These are phyloP conservation scores for Eptesicus fuscus DNA, from an alignment of 2,113 vertebrate species.

Conservation along the genomic window DNA sequence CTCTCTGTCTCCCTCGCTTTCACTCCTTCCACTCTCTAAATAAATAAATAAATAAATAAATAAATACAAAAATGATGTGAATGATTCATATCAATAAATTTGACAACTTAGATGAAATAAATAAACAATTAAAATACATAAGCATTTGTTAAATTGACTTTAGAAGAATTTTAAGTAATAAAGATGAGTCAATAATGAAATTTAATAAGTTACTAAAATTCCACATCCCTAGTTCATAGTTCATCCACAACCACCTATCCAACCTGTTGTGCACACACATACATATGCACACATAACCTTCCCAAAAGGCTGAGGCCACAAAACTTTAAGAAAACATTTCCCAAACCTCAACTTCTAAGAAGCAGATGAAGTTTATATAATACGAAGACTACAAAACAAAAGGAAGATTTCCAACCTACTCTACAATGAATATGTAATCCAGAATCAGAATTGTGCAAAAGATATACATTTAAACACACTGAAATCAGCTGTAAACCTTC, in stretches of 20 bases:
- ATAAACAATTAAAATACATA: background rate
- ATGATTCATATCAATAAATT: background rate
- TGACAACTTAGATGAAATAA: background rate
- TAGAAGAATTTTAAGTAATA: background rate
- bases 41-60: too few relatives aligned
- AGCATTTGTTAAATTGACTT: background rate
- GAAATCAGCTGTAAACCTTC: background rate
- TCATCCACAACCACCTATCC: background rate
- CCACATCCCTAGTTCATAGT: background rate
- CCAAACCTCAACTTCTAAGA: background rate
- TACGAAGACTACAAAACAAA: background rate
- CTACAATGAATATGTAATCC: background rate
- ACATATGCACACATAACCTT: background rate
- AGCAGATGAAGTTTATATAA: background rate
- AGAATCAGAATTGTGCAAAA: background rate
- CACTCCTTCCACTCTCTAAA: too few relatives aligned
- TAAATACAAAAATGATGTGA: background rate
- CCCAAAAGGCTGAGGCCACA: background rate
- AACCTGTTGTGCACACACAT: accelerated
- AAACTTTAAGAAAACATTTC: background rate
- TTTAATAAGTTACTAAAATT: background rate
- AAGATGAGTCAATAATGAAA: background rate
- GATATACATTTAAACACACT: background rate
- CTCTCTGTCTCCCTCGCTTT: too few relatives aligned
- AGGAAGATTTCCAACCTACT: background rate